phyloP scores from a whole-genome alignment of 2,888 invertebrate genomes.

The Autographa gamma region DNA sequence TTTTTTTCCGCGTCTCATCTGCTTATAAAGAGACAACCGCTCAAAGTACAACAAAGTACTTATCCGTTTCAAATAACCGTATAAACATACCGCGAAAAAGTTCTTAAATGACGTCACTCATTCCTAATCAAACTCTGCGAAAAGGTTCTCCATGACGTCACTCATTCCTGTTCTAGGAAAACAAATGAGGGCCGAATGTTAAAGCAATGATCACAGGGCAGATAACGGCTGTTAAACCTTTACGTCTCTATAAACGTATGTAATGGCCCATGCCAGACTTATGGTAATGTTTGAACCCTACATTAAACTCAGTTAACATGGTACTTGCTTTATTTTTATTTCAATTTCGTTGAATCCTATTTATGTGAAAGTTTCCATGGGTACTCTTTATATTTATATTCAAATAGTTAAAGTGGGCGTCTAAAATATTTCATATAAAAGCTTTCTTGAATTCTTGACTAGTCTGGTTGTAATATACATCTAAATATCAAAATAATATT shows the following conservation, averaged over 20 bases:
- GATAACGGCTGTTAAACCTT: background rate
- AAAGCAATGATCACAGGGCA: background rate
- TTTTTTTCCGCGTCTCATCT: background rate
- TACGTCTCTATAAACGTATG: conserved; percentile 2
- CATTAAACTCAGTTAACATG: conserved; percentile 37
- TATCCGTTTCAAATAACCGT: background rate
- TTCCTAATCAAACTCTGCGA: background rate
- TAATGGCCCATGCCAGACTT: conserved; percentile 18
- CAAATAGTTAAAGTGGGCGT: too few relatives aligned
- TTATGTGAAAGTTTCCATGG: background rate
- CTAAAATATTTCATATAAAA: background rate
- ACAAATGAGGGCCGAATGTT: background rate
- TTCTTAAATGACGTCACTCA: too few relatives aligned
- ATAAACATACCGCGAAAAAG: background rate
- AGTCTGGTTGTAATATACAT: too few relatives aligned
- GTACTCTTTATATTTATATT: background rate
- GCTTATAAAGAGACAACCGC: too few relatives aligned
- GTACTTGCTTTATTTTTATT: conserved; percentile 43
- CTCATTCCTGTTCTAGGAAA: background rate
- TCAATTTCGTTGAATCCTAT: conserved; percentile 25
- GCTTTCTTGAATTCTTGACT: too few relatives aligned
- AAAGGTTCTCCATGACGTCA: background rate
- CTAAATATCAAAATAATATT: too few relatives aligned
- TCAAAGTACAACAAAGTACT: background rate
- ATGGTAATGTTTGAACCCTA: conserved; percentile 51